Conservation (phyloP, 2,888 invertebrate species). For the Heliconius aoede region DNA sequence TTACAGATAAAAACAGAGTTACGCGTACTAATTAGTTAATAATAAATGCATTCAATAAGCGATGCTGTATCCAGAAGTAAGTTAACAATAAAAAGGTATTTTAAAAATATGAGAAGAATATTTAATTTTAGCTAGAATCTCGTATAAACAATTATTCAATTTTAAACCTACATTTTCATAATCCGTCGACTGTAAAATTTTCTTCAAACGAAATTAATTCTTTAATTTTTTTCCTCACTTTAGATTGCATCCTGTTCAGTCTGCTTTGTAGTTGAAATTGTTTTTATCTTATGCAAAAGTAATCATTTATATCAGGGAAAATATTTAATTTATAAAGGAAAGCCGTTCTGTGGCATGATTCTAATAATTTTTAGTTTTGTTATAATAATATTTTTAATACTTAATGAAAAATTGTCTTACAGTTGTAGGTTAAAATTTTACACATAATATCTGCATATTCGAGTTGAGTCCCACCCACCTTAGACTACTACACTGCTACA, state of each 20-base stretch:
- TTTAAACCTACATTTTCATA: conserved; percentile 16
- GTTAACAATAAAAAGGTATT: neutral
- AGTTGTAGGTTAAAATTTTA: no score
- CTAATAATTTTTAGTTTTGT: neutral
- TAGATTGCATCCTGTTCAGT: conserved; percentile 13
- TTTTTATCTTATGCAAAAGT: conserved; percentile 6
- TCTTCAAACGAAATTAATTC: conserved; percentile 22
- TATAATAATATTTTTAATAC: neutral
- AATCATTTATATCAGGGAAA: conserved; percentile 3
- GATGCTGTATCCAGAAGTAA: neutral
- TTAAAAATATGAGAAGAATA: neutral
- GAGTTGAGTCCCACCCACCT: no score
- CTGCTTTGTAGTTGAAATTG: conserved; percentile 24
- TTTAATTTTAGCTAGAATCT: neutral
- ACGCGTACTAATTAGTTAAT: neutral
- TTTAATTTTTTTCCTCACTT: conserved; percentile 20
- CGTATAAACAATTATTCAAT: conserved; percentile 5
- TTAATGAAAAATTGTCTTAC: no score
- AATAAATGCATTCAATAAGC: neutral
- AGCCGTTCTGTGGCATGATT: neutral
- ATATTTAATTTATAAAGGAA: neutral
- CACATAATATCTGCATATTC: no score
- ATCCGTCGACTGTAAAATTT: conserved; percentile 2
- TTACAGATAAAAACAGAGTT: no score
- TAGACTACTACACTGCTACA: no score